Evolutionary conservation across 2,888 invertebrate species (phyloP).

Genomic region (Nemotelus nigrinus): DNA sequence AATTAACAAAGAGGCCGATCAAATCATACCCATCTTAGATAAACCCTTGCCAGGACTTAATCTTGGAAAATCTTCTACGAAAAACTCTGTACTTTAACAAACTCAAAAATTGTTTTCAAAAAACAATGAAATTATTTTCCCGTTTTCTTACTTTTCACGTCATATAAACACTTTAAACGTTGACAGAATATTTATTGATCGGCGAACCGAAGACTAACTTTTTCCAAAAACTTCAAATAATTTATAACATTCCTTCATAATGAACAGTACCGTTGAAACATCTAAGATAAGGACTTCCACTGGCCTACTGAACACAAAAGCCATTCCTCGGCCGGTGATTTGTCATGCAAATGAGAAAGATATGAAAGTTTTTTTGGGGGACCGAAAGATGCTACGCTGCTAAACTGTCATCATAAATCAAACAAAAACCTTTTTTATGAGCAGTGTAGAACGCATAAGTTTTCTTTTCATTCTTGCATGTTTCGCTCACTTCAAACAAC

Average conservation of each 20-base stretch:
- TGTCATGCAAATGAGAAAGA: slow-evolving; percentile 34
- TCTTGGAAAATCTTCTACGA: too few relatives aligned
- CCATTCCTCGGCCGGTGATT: not conserved
- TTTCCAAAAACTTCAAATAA: slow-evolving; percentile 6
- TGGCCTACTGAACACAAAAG: too few relatives aligned
- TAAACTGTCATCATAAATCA: slow-evolving; percentile 41
- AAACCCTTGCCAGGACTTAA: too few relatives aligned
- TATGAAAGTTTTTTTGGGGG: slow-evolving; percentile 7
- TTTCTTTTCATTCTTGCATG: slow-evolving; percentile 6
- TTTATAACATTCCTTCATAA: slow-evolving; percentile 8
- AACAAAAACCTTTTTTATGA: slow-evolving; percentile 35
- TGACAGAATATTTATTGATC: too few relatives aligned
- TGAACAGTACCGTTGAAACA: not conserved
- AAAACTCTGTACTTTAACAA: too few relatives aligned
- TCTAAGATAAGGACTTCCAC: not conserved
- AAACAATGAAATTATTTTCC: too few relatives aligned
- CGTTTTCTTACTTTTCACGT: too few relatives aligned
- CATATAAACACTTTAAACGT: too few relatives aligned
- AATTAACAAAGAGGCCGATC: too few relatives aligned
- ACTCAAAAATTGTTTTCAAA: too few relatives aligned
- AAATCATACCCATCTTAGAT: too few relatives aligned
- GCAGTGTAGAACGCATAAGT: slow-evolving; percentile 25
- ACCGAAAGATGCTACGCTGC: slow-evolving; percentile 20
- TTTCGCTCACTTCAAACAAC: not conserved
- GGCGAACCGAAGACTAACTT: not conserved